These are phyloP conservation scores for Euproctis similis DNA, from an alignment of 2,888 invertebrate genomes.

Conservation along the genomic window DNA sequence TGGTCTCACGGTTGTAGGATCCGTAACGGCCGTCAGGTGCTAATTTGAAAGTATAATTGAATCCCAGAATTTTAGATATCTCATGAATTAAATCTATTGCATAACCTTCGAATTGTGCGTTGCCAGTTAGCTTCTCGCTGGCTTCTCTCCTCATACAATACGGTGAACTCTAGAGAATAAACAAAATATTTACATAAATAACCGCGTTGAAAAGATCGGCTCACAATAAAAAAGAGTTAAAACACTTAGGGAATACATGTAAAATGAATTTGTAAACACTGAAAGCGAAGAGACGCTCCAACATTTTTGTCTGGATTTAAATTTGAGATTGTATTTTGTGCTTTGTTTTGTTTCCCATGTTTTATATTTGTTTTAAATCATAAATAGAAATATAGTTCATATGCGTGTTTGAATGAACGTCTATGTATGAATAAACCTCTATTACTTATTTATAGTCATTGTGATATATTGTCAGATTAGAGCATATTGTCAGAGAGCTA, in stretches of 20 bases:
- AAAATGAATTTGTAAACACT: slow-evolving; percentile 27
- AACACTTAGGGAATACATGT: slow-evolving; percentile 22
- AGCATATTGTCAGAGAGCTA: too few species aligned
- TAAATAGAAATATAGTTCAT: too few species aligned
- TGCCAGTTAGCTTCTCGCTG: slow-evolving; percentile 87
- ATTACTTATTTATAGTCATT: too few species aligned
- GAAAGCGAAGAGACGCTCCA: slow-evolving; percentile 13
- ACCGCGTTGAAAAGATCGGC: slow-evolving; percentile 25
- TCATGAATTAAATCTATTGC: slow-evolving; percentile 95
- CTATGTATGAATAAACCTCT: too few species aligned
- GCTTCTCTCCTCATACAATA: slow-evolving; percentile 96
- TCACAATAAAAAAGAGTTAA: slow-evolving; percentile 20
- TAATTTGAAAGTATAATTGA: slow-evolving; percentile 90
- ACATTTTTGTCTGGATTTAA: too few species aligned
- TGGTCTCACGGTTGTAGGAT: slow-evolving; percentile 85
- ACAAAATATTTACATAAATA: slow-evolving; percentile 28
- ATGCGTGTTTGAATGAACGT: too few species aligned
- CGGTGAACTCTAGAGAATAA: slow-evolving; percentile 86
- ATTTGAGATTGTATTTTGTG: slow-evolving; percentile 29
- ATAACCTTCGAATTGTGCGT: slow-evolving; percentile 96
- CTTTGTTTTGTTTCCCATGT: too few species aligned
- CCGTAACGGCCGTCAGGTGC: slow-evolving; percentile 92
- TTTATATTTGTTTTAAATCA: too few species aligned
- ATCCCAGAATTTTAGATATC: slow-evolving; percentile 90
- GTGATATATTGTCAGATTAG: too few species aligned